Conservation (phyloP, 2,797 vertebrate genomes). For the Brachyrhaphis roseni region DNA sequence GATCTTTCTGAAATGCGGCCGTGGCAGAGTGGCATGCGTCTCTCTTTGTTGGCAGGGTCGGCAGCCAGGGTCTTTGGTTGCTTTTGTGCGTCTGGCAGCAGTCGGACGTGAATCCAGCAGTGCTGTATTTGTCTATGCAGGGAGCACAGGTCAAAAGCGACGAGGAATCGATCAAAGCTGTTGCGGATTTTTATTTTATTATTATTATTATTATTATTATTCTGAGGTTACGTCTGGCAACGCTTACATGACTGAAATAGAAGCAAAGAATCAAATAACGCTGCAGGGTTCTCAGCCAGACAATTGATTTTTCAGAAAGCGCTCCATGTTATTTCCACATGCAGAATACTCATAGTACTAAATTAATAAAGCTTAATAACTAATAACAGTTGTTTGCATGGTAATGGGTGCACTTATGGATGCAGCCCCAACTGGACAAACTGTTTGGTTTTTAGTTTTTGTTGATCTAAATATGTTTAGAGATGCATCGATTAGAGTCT, state of each 20-base stretch:
- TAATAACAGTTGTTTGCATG: not conserved
- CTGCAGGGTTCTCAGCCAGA: conserved; percentile 63
- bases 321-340: conserved; percentile 20
- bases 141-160: conserved; percentile 68
- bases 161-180: conserved; percentile 68
- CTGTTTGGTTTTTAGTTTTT: not conserved
- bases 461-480: not conserved
- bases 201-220: no score
- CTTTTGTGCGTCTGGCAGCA: conserved; percentile 18
- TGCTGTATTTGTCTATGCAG: conserved; percentile 42
- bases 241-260: conserved; percentile 70
- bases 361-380: not conserved
- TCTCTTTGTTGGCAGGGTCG: conserved; percentile 21
- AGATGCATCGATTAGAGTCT: not conserved
- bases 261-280: conserved; percentile 65
- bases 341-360: conserved; percentile 15
- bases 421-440: not conserved
- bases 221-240: conserved; percentile 40
- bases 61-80: conserved; percentile 30
- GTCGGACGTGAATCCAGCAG: conserved; percentile 38
- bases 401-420: not conserved
- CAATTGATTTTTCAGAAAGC: conserved; percentile 58
- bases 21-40: conserved; percentile 19
- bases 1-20: conserved; percentile 27
- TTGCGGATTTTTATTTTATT: conserved; percentile 22